Evolutionary conservation across 2,888 invertebrate genomes (phyloP), one percentile per base, ranked within the genome.

Genomic region (Drosophila meridiana): DNA sequence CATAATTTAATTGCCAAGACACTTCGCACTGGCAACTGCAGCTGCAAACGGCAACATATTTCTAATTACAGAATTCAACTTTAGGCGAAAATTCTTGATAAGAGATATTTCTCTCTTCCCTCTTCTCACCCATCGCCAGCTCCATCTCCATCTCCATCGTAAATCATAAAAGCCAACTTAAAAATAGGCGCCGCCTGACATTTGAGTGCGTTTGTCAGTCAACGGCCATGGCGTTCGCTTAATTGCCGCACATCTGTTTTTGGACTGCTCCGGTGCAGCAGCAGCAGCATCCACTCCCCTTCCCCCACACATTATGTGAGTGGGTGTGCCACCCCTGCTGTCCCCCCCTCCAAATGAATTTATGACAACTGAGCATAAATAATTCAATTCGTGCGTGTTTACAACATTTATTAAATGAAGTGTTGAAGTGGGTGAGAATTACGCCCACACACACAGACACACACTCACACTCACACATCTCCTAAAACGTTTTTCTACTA

Each of bases 301-400:
- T 9, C 0, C 14, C 13, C 13, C 8, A 11, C 28, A 55, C 26
- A 45, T n/a, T 5, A 57, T 59, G 20, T 68, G 57, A 43, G 57
- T 69, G 69, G 69, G 69, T 8, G 32, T 14, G 38, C 13, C n/a
- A 40, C 20, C 38, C 47, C 47, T 28, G 20, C 20, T 14, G 8
- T 36, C 36, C 30, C 32, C 42, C 28, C 32, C 52, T 26, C 40
- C 34, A 80, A 81, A 82, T 85, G 82, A 82, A 82, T 87, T 85
- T 85, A 85, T 84, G 84, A 87, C 84, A 83, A 70, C 71, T 65
- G 57, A 80, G 66, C 75, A 79, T 69, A 75, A 82, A 87, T 87
- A 83, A 83, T 86, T 87, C 82, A 84, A 80, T 83, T 80, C 71
- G 72, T 73, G 79, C 80, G 80, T 80, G 79, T 79, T 80, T 76